Conservation (phyloP, 2,797 vertebrate genomes). For the Cossypha niveicapilla region DNA sequence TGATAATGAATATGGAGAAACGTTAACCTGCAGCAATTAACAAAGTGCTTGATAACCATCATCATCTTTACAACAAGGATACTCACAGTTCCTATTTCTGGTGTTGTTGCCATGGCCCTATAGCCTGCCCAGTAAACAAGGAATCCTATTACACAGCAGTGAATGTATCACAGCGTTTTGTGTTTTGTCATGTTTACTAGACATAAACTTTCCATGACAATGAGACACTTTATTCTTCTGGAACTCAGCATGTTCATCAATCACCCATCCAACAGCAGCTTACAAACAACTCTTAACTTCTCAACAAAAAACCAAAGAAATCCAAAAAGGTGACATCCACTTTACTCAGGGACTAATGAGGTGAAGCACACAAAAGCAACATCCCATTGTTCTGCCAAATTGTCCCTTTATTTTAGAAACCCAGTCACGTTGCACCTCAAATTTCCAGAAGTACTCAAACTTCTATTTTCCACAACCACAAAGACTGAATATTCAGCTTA, state of each 20-base stretch:
- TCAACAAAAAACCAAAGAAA: neutral
- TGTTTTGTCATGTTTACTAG: slow-evolving; percentile 54
- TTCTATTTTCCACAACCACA: neutral
- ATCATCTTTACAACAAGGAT: slow-evolving; percentile 17
- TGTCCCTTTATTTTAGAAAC: neutral
- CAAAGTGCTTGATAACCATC: slow-evolving; percentile 11
- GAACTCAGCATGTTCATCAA: neutral
- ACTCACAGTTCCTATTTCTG: slow-evolving; percentile 47
- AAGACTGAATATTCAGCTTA: neutral
- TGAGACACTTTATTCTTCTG: neutral
- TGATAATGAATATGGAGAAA: neutral
- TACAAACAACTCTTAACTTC: neutral
- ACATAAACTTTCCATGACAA: slow-evolving; percentile 54
- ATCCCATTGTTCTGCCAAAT: neutral
- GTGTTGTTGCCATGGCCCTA: slow-evolving; percentile 46
- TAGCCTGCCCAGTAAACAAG: slow-evolving; percentile 32
- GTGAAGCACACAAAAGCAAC: neutral
- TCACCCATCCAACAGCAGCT: neutral
- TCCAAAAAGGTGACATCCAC: neutral
- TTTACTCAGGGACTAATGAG: neutral
- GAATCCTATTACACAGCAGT: slow-evolving; percentile 51
- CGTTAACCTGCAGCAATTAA: neutral
- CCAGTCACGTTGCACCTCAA: neutral
- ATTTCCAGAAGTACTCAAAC: neutral
- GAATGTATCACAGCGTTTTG: neutral